Percentiles rank a stretch among this genome's conserved stretches.
Conservation (phyloP, 2,113 vertebrate species). For the Macroglossus sobrinus region DNA sequence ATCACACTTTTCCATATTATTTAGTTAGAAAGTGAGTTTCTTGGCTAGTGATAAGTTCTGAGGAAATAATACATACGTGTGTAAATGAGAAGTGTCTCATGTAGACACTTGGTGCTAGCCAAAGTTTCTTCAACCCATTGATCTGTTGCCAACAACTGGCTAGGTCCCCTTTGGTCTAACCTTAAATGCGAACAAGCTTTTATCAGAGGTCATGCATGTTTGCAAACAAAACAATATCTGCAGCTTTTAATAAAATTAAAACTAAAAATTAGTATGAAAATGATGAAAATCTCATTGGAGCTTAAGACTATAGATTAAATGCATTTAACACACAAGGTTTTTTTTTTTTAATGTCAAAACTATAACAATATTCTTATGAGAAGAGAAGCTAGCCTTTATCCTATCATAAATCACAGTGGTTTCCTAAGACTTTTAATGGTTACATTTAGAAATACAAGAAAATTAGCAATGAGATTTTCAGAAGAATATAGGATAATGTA, state of each 20-base stretch:
- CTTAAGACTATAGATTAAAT: background rate
- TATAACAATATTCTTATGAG: background rate
- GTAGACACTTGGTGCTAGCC: background rate
- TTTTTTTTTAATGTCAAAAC: background rate
- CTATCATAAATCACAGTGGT: background rate
- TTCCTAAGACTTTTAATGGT: background rate
- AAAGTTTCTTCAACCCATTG: background rate
- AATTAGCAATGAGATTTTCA: background rate
- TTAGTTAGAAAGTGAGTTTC: background rate
- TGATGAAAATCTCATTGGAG: background rate
- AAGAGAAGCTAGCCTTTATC: background rate
- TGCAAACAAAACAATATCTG: background rate
- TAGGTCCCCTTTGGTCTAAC: background rate
- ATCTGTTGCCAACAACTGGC: background rate
- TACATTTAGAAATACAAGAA: conserved; percentile 13
- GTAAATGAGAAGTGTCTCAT: background rate
- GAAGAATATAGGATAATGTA: background rate
- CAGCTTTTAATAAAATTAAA: background rate
- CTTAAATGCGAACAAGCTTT: background rate
- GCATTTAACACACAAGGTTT: background rate
- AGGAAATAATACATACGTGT: background rate
- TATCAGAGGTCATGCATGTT: background rate
- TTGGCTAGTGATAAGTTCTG: background rate
- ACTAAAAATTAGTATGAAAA: background rate
- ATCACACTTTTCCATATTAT: background rate